phyloP scores from a whole-genome alignment of 2,888 invertebrate genomes.

The Isoperla grammatica region DNA sequence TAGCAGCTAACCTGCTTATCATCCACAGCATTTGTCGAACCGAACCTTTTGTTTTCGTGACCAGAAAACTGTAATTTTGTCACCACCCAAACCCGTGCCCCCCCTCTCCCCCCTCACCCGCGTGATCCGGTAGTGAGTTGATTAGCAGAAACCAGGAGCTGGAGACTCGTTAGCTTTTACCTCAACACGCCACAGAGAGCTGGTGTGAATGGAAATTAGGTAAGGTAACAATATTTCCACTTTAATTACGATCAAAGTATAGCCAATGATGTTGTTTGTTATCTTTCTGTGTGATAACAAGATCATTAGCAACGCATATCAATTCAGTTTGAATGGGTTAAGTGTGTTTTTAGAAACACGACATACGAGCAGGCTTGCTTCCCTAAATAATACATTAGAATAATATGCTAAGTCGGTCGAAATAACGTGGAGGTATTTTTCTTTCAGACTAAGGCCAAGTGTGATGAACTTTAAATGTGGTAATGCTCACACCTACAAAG shows the following conservation, averaged over 20 bases:
- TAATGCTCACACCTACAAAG: too few species aligned
- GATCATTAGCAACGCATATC: neutral
- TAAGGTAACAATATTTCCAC: neutral
- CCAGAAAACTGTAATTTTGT: slow-evolving; percentile 21
- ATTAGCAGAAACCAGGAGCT: neutral
- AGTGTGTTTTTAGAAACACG: neutral
- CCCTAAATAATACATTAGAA: too few species aligned
- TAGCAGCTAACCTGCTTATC: slow-evolving; percentile 16
- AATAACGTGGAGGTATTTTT: too few species aligned
- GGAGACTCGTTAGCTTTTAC: neutral
- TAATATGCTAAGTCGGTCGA: too few species aligned
- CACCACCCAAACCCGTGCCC: neutral
- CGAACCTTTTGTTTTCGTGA: slow-evolving; percentile 24
- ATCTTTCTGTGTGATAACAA: neutral
- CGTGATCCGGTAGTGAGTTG: neutral
- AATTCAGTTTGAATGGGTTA: neutral
- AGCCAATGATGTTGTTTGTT: slow-evolving; percentile 1
- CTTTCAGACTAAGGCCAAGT: too few species aligned
- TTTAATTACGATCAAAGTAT: slow-evolving; percentile 13
- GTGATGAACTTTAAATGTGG: too few species aligned
- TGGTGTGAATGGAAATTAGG: neutral
- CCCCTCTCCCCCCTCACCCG: slow-evolving; percentile 1
- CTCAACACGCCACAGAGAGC: neutral
- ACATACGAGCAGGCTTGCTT: neutral
- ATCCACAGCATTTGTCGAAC: slow-evolving; percentile 12